phyloP scores from a whole-genome alignment of 2,113 vertebrate genomes.

The Paradisaea rubra region DNA sequence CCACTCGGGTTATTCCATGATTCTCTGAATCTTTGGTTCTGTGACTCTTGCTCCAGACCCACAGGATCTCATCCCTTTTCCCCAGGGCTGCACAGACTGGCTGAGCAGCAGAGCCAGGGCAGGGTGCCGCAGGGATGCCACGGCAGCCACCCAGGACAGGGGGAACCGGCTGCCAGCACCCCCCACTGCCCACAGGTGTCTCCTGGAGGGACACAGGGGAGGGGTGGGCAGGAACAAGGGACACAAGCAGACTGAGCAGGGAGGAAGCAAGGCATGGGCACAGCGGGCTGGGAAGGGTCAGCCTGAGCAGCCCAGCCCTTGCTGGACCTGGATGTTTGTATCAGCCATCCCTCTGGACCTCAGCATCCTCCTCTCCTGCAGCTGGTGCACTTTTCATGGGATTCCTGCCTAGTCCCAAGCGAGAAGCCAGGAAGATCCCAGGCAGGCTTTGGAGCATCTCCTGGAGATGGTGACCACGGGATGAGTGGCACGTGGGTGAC shows the following conservation, averaged over 20 bases:
- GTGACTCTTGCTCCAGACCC: neutral
- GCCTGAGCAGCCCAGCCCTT: neutral
- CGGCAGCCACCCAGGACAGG: neutral
- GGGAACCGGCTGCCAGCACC: neutral
- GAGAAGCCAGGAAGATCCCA: neutral
- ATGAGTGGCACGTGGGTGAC: accelerated
- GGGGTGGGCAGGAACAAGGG: neutral
- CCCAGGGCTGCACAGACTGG: neutral
- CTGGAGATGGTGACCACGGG: neutral
- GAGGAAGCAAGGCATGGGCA: neutral
- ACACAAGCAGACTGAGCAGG: neutral
- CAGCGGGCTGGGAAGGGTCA: neutral
- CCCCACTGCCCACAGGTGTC: neutral
- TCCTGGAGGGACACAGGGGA: neutral
- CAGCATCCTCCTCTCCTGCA: neutral
- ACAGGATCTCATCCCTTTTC: neutral
- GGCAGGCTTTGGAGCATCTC: neutral
- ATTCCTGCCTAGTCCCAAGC: accelerated
- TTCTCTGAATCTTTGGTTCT: neutral
- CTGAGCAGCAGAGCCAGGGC: neutral
- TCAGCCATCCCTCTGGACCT: neutral
- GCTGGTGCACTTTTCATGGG: neutral
- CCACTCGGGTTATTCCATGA: neutral
- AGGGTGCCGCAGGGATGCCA: neutral
- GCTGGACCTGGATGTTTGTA: neutral